Percentiles rank a stretch among this genome's conserved stretches.
phyloP scores from a whole-genome alignment of 2,797 vertebrate species.

The Sebastes taczanowskii region DNA sequence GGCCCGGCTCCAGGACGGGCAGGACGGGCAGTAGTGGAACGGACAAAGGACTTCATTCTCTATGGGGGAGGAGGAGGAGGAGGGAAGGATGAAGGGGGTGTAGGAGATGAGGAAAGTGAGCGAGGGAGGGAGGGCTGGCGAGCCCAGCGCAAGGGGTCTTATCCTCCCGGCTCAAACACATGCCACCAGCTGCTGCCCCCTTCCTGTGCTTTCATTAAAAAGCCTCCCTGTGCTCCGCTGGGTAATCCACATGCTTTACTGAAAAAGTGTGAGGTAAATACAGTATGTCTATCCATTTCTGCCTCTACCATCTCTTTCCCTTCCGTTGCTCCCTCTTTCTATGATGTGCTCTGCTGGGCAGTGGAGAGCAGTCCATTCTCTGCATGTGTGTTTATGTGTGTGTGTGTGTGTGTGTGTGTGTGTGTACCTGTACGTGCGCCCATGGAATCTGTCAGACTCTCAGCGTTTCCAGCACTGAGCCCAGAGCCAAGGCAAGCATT shows the following conservation, averaged over 20 bases:
- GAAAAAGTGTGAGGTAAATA: slow-evolving; percentile 76
- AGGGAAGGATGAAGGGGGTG: slow-evolving; percentile 50
- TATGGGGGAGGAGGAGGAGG: slow-evolving; percentile 46
- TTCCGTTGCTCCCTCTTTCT: slow-evolving; percentile 37
- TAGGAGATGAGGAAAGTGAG: slow-evolving; percentile 64
- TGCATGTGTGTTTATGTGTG: slow-evolving; percentile 25
- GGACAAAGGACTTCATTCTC: slow-evolving; percentile 87
- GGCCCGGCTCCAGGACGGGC: slow-evolving; percentile 79
- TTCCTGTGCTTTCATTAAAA: slow-evolving; percentile 88
- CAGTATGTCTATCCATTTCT: slow-evolving; percentile 59
- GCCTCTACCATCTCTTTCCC: slow-evolving; percentile 40
- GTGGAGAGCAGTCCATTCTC: slow-evolving; percentile 65
- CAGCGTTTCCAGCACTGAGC: slow-evolving; percentile 78
- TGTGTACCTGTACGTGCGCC: slow-evolving; percentile 71
- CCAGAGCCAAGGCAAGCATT: slow-evolving; percentile 82
- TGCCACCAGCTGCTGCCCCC: slow-evolving; percentile 87
- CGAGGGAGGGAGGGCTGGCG: slow-evolving; percentile 60
- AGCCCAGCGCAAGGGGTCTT: slow-evolving; percentile 80
- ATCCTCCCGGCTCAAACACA: slow-evolving; percentile 86
- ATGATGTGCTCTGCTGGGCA: slow-evolving; percentile 64
- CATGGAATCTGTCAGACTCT: slow-evolving; percentile 79
- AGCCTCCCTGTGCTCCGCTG: slow-evolving; percentile 76
- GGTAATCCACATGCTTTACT: slow-evolving; percentile 78
- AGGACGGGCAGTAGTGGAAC: slow-evolving; percentile 78
- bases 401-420: slow-evolving; percentile 54